Percentiles rank a stretch among this genome's conserved stretches.
Evolutionary conservation across 2,113 vertebrate species (phyloP).

Genomic region (Equus przewalskii): DNA sequence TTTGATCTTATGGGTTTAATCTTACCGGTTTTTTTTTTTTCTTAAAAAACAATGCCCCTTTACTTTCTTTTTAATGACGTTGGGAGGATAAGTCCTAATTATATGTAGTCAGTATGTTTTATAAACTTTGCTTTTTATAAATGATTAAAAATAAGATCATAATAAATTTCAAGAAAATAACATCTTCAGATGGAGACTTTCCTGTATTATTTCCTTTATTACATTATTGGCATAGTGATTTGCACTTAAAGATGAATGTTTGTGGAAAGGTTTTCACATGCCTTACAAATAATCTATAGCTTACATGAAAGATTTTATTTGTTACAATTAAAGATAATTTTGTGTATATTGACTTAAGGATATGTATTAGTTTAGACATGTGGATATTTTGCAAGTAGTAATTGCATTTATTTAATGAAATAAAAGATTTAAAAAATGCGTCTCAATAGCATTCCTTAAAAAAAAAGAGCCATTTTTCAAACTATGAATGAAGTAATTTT

Average conservation of each 20-base stretch:
- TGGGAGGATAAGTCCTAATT: background rate
- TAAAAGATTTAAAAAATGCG: conserved; percentile 47
- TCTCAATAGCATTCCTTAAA: conserved; percentile 45
- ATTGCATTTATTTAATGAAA: conserved; percentile 45
- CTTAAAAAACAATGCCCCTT: background rate
- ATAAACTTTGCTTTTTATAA: background rate
- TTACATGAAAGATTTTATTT: conserved; percentile 36
- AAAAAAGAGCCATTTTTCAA: conserved; percentile 53
- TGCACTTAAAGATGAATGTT: background rate
- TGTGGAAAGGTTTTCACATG: background rate
- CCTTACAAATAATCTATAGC: background rate
- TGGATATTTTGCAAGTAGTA: conserved; percentile 60
- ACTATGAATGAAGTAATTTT: conserved; percentile 70
- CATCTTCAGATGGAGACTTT: background rate
- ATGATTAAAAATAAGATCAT: background rate
- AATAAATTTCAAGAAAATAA: background rate
- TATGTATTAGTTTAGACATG: background rate
- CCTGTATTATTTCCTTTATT: background rate
- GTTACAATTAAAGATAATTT: background rate
- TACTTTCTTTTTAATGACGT: background rate
- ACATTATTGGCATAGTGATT: background rate
- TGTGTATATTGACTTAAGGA: conserved; percentile 49
- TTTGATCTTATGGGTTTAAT: background rate
- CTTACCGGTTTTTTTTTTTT: background rate
- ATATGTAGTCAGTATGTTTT: background rate